These are phyloP conservation scores for Nephrotoma appendiculata DNA, from an alignment of 2,888 invertebrate species.

Conservation along the genomic window DNA sequence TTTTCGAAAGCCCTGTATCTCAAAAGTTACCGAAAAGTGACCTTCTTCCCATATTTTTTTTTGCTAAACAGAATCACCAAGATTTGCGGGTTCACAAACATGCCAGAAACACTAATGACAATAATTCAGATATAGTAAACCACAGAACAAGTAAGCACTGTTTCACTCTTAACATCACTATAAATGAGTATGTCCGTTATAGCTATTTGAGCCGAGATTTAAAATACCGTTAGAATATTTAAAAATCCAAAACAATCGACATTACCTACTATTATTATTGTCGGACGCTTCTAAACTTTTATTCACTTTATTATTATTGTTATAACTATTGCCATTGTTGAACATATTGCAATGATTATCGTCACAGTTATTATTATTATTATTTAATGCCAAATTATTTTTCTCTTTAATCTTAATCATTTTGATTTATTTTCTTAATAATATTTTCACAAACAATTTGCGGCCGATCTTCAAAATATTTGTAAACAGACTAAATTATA, in stretches of 20 bases:
- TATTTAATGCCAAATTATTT: not conserved
- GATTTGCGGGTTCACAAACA: too few relatives aligned
- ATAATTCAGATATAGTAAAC: too few relatives aligned
- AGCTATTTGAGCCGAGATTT: too few relatives aligned
- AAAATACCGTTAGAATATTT: too few relatives aligned
- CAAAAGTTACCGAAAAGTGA: too few relatives aligned
- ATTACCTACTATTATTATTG: not conserved
- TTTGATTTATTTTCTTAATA: not conserved
- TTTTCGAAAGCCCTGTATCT: too few relatives aligned
- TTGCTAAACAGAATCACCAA: too few relatives aligned
- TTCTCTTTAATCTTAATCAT: not conserved
- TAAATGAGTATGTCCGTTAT: too few relatives aligned
- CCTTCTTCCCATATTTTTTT: too few relatives aligned
- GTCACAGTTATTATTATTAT: not conserved
- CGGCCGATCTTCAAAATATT: not conserved
- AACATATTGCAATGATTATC: not conserved
- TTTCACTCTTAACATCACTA: too few relatives aligned
- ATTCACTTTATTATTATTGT: not conserved
- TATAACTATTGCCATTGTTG: not conserved
- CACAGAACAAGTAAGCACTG: too few relatives aligned
- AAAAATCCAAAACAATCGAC: not conserved
- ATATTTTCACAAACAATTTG: not conserved
- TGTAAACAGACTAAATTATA: not conserved
- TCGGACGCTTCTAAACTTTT: not conserved
- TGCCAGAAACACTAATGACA: too few relatives aligned